These are phyloP conservation scores for Cardinalis cardinalis DNA, from an alignment of 2,113 vertebrate species.

Conservation along the genomic window DNA sequence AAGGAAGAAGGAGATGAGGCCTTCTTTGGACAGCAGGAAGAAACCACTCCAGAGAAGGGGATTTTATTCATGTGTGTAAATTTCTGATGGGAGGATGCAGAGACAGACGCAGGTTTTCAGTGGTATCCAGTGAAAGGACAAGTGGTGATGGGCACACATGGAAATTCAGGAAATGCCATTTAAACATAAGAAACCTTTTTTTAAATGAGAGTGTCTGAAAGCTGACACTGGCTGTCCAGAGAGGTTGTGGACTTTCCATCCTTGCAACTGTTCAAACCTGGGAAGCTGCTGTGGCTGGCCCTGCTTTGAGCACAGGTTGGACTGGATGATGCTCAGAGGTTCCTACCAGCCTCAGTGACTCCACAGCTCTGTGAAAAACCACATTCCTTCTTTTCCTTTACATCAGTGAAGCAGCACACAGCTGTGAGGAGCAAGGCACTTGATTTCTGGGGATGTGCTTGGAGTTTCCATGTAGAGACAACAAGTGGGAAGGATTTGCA, in stretches of 20 bases:
- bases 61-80: background rate
- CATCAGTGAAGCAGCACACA: background rate
- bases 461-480: background rate
- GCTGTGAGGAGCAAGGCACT: background rate
- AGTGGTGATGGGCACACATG: background rate
- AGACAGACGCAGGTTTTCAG: background rate
- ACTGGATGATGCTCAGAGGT: background rate
- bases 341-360: background rate
- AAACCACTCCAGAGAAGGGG: background rate
- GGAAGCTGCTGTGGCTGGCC: background rate
- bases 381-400: background rate
- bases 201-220: background rate
- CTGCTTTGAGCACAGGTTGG: background rate
- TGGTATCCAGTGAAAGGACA: background rate
- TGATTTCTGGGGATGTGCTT: background rate
- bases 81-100: background rate
- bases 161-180: background rate
- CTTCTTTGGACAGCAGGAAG: background rate
- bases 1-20: background rate
- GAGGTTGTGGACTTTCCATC: background rate
- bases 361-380: background rate
- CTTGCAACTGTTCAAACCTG: background rate
- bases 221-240: background rate
- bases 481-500: background rate
- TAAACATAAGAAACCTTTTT: background rate